Evolutionary conservation across 2,797 vertebrate genomes (phyloP).

Genomic region (Morus bassanus): DNA sequence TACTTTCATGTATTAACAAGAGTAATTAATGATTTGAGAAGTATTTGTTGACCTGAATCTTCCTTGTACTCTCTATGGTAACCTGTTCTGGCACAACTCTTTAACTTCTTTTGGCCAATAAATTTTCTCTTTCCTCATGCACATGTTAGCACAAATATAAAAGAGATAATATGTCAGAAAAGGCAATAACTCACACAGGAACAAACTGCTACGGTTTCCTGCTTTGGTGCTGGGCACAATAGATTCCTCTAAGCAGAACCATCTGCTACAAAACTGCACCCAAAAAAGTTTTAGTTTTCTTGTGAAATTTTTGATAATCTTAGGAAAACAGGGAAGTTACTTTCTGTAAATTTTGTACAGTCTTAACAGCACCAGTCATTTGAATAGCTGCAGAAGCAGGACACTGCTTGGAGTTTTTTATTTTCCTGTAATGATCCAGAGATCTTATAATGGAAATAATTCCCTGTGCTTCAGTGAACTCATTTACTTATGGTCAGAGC

Average conservation of each 20-base stretch:
- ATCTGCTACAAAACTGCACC: not conserved
- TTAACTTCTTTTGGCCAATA: not conserved
- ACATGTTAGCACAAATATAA: constrained; percentile 20
- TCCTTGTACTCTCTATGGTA: constrained; percentile 17
- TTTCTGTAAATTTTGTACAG: not conserved
- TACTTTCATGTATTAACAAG: constrained; percentile 33
- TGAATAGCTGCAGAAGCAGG: not conserved
- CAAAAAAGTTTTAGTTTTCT: not conserved
- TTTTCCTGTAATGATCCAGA: not conserved
- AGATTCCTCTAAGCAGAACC: not conserved
- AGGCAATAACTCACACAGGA: not conserved
- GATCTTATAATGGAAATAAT: not conserved
- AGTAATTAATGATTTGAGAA: constrained; percentile 2
- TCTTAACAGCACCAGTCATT: not conserved
- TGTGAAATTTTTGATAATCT: not conserved
- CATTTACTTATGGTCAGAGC: not conserved
- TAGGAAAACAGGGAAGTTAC: not conserved
- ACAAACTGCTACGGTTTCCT: not conserved
- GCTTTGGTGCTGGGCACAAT: not conserved
- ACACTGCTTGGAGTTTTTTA: not conserved
- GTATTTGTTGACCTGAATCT: constrained; percentile 22
- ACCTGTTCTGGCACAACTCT: constrained; percentile 19
- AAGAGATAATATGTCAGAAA: not conserved
- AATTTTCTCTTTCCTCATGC: not conserved
- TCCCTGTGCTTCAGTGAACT: not conserved